Percentiles rank a stretch among this genome's conserved stretches.
Evolutionary conservation across 2,888 invertebrate species (phyloP).

Genomic region (Drosophila acutilabella): DNA sequence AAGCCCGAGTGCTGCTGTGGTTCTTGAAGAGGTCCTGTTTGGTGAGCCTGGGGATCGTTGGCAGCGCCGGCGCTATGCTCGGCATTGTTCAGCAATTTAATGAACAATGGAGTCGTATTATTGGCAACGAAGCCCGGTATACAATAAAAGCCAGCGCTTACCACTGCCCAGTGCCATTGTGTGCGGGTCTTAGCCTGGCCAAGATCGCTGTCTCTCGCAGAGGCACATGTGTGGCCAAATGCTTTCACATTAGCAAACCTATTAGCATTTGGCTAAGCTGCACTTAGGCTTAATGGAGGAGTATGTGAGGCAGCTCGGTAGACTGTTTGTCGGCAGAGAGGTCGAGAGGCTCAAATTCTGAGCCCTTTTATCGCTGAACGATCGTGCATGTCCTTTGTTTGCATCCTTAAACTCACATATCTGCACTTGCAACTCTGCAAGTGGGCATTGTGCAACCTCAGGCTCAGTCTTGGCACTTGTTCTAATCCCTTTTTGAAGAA

Average conservation of each 20-base stretch:
- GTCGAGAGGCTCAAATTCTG: constrained; percentile 21
- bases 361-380: constrained; percentile 70
- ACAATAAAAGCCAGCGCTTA: constrained; percentile 71
- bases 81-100: constrained; percentile 67
- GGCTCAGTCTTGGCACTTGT: constrained; percentile 59
- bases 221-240: constrained; percentile 47
- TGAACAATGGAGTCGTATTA: constrained; percentile 55
- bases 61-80: constrained; percentile 74
- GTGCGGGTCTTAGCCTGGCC: constrained; percentile 43
- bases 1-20: not conserved
- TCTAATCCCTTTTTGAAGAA: constrained; percentile 51
- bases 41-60: constrained; percentile 19
- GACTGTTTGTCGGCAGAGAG: constrained; percentile 56
- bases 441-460: constrained; percentile 65
- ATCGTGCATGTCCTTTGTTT: constrained; percentile 72
- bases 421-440: constrained; percentile 43
- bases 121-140: constrained; percentile 39
- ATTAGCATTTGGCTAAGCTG: constrained; percentile 76
- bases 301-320: constrained; percentile 38
- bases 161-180: constrained; percentile 39
- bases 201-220: not conserved
- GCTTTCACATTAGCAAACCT: constrained; percentile 68
- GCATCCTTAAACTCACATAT: constrained; percentile 16
- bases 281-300: constrained; percentile 62
- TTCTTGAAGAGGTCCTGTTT: not conserved